Evolutionary conservation across 2,797 vertebrate species (phyloP).

Genomic region (Austrolebias charrua): DNA sequence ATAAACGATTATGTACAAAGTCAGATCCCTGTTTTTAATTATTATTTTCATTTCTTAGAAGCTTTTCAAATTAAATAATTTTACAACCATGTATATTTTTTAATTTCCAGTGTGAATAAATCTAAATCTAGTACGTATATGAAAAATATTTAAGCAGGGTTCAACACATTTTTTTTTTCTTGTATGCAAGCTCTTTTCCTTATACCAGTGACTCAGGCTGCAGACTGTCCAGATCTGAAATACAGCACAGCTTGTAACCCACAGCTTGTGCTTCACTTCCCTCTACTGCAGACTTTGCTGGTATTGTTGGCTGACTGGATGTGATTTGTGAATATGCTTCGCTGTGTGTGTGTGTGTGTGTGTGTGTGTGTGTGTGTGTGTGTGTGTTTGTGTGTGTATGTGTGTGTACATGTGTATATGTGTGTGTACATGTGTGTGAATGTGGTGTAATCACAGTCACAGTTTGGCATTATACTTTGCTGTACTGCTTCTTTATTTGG

Average conservation of each 20-base stretch:
- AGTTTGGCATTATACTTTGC: not conserved
- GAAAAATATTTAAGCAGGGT: not conserved
- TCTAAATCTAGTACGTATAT: not conserved
- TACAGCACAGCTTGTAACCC: constrained; percentile 57
- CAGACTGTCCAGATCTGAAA: constrained; percentile 45
- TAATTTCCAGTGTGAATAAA: constrained; percentile 11
- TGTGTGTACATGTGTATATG: not conserved
- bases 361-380: constrained; percentile 19
- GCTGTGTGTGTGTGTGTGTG: not conserved
- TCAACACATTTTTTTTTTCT: constrained; percentile 20
- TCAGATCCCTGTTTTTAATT: not conserved
- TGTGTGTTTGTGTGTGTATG: too few species aligned
- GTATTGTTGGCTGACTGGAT: constrained; percentile 48
- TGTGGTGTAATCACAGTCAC: not conserved
- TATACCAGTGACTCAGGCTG: constrained; percentile 53
- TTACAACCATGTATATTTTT: not conserved
- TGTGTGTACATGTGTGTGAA: constrained; percentile 22
- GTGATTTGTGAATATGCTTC: constrained; percentile 53
- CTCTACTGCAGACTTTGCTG: constrained; percentile 44
- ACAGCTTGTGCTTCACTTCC: constrained; percentile 39
- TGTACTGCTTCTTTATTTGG: not conserved
- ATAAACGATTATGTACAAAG: constrained; percentile 2
- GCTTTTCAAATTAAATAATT: constrained; percentile 13
- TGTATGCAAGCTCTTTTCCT: constrained; percentile 46
- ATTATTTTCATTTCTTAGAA: constrained; percentile 6